Conservation (phyloP, 2,888 invertebrate genomes). For the Gastrophysa polygoni region DNA sequence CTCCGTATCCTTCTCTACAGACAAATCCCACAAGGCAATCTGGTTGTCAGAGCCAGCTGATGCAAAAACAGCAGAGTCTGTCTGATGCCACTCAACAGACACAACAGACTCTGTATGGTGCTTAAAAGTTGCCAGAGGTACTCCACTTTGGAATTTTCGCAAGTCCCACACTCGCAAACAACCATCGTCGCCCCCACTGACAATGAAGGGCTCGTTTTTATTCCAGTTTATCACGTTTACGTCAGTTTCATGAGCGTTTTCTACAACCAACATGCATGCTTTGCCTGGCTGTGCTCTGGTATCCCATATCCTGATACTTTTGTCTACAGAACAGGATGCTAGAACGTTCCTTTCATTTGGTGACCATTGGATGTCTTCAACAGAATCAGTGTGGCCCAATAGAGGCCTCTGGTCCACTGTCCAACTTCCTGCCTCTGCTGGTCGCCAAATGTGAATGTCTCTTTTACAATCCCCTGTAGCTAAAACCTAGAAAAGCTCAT, state of each 20-base stretch:
- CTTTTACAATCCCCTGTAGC: slow-evolving; percentile 94
- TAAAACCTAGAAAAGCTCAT: slow-evolving; percentile 72
- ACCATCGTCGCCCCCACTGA: slow-evolving; percentile 96
- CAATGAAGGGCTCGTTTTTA: slow-evolving; percentile 84
- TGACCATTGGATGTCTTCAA: slow-evolving; percentile 99
- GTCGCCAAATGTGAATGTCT: slow-evolving; percentile 93
- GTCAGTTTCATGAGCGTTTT: slow-evolving; percentile 87
- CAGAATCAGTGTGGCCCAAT: slow-evolving; percentile 86
- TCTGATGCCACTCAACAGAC: slow-evolving; percentile 96
- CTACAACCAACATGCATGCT: slow-evolving; percentile 89
- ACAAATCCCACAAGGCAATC: slow-evolving; percentile 95
- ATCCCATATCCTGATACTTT: slow-evolving; percentile 95
- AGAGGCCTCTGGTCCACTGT: slow-evolving; percentile 88
- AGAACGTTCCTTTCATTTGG: slow-evolving; percentile 91
- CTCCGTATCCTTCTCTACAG: slow-evolving; percentile 80
- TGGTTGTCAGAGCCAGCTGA: slow-evolving; percentile 95
- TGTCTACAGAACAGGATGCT: slow-evolving; percentile 88
- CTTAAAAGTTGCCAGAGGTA: slow-evolving; percentile 91
- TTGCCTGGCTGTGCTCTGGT: slow-evolving; percentile 82
- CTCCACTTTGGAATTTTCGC: slow-evolving; percentile 77
- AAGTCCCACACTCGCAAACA: slow-evolving; percentile 95
- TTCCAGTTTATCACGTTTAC: slow-evolving; percentile 99
- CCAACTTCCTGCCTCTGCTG: slow-evolving; percentile 79
- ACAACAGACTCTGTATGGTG: slow-evolving; percentile 94
- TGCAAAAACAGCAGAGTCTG: slow-evolving; percentile 91